Evolutionary conservation across 2,888 invertebrate genomes (phyloP).

Genomic region (Lasius platythorax): DNA sequence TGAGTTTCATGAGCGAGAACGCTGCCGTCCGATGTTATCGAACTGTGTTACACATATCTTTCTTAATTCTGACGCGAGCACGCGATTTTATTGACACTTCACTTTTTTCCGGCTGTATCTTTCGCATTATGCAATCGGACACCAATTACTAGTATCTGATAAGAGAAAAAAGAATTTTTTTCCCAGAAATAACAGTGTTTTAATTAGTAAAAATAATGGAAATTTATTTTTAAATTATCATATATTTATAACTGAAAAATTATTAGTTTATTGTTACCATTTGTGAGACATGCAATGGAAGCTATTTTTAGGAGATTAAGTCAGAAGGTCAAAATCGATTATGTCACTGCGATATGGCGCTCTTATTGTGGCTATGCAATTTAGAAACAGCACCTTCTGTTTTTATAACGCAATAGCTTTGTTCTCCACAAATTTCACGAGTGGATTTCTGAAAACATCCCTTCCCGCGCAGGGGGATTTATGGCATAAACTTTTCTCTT

Average conservation of each 20-base stretch:
- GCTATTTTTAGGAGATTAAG: slow-evolving; percentile 1
- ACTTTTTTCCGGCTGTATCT: slow-evolving; percentile 67
- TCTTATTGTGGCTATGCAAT: neutral
- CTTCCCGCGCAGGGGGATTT: slow-evolving; percentile 1
- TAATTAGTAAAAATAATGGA: neutral
- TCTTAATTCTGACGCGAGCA: slow-evolving; percentile 55
- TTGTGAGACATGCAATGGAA: neutral
- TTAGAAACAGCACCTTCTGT: neutral
- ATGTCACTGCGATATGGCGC: neutral
- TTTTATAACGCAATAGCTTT: neutral
- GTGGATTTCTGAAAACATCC: neutral
- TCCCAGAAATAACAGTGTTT: neutral
- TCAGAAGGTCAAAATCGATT: neutral
- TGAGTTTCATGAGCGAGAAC: slow-evolving; percentile 38
- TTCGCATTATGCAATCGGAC: slow-evolving; percentile 60
- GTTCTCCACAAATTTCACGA: neutral
- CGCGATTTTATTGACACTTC: slow-evolving; percentile 45
- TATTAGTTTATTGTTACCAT: neutral
- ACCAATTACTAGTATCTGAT: neutral
- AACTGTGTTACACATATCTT: slow-evolving; percentile 49
- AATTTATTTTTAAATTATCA: neutral
- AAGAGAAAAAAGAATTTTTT: neutral
- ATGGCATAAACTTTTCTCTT: neutral
- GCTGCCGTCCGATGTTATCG: slow-evolving; percentile 49
- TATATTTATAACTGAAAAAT: neutral